Conservation (phyloP, 1,140 invertebrate genomes). For the Eriocheir sinensis region DNA sequence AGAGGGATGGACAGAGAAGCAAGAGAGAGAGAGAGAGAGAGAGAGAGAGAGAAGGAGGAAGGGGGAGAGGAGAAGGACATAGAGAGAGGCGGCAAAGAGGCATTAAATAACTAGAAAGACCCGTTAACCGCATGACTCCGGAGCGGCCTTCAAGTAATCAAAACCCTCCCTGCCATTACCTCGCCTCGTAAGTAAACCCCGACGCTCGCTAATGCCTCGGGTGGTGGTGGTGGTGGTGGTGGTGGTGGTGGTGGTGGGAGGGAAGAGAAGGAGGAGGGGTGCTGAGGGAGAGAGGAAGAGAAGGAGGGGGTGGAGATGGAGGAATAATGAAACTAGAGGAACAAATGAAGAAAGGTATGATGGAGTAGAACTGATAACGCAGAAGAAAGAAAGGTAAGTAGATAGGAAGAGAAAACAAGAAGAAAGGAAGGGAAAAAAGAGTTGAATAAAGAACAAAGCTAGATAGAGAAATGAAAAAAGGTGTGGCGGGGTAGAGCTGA, state of each 20-base stretch:
- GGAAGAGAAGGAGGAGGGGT: no score
- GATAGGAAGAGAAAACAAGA: no score
- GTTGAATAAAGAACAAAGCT: not conserved
- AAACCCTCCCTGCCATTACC: not conserved
- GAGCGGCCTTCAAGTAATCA: not conserved
- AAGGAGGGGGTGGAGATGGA: not conserved
- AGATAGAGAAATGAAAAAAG: not conserved
- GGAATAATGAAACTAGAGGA: no score
- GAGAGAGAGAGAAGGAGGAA: no score
- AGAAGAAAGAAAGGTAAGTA: not conserved
- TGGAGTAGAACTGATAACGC: no score
- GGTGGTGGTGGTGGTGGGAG: not conserved
- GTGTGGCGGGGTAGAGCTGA: no score
- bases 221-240: not conserved
- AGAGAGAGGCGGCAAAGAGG: not conserved
- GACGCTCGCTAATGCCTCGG: not conserved
- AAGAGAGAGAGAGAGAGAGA: no score
- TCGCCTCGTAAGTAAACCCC: not conserved
- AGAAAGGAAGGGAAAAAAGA: not conserved
- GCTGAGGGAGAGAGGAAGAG: not conserved
- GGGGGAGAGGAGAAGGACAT: no score
- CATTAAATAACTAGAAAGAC: not conserved
- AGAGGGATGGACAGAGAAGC: no score
- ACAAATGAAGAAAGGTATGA: no score
- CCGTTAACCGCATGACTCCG: not conserved